Evolutionary conservation across 2,888 invertebrate species (phyloP).

Genomic region (Pollenia griseotomentosa): DNA sequence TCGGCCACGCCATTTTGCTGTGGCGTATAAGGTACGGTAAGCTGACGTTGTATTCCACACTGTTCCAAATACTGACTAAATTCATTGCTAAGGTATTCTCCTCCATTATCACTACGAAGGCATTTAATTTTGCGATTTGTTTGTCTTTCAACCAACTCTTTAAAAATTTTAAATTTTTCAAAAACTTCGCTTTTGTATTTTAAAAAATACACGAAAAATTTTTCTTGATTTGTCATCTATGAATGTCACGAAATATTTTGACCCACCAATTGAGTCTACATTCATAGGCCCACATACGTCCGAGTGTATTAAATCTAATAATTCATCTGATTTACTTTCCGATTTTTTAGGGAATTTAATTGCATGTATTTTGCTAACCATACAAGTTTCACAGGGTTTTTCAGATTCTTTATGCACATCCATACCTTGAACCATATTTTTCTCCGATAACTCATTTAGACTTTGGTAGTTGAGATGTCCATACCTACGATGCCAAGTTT

Average conservation of each 20-base stretch:
- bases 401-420: no score
- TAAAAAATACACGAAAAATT: slow-evolving; percentile 54
- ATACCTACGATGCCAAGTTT: slow-evolving; percentile 4
- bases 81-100: no score
- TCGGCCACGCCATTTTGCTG: slow-evolving; percentile 75
- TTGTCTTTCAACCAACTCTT: slow-evolving; percentile 47
- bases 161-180: background rate
- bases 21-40: slow-evolving; percentile 74
- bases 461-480: slow-evolving; percentile 8
- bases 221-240: slow-evolving; percentile 49
- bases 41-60: no score
- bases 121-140: slow-evolving; percentile 23
- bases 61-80: no score
- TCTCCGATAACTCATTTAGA: background rate
- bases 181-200: slow-evolving; percentile 57
- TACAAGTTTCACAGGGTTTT: background rate
- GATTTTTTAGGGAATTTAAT: slow-evolving; percentile 20
- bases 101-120: no score
- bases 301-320: slow-evolving; percentile 17
- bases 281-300: slow-evolving; percentile 18
- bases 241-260: slow-evolving; percentile 42
- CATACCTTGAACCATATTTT: background rate
- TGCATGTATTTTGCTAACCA: slow-evolving; percentile 17
- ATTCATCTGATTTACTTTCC: background rate
- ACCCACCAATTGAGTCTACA: slow-evolving; percentile 2